phyloP scores from a whole-genome alignment of 2,888 invertebrate species.

The Parelbella ahira region DNA sequence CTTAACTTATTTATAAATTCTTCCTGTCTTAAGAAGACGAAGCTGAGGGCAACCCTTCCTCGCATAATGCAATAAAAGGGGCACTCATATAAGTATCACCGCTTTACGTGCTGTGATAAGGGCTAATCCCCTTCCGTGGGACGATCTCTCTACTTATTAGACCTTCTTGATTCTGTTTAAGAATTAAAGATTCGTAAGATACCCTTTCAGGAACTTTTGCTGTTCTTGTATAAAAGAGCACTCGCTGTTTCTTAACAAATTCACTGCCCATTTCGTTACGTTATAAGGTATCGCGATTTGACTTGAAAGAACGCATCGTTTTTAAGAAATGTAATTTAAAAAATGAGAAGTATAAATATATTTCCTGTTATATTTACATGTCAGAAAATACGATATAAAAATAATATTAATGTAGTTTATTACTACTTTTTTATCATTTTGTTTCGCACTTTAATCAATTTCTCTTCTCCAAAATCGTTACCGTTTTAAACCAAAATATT shows the following conservation, averaged over 20 bases:
- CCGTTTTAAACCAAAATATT: no score
- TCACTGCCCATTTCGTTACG: slow-evolving; percentile 4
- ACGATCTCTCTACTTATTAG: slow-evolving; percentile 63
- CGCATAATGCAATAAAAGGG: slow-evolving; percentile 78
- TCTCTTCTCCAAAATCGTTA: no score
- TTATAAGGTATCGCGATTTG: no score
- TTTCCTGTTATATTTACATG: no score
- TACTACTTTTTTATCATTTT: no score
- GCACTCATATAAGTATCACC: slow-evolving; percentile 78
- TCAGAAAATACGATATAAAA: no score
- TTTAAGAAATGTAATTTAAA: no score
- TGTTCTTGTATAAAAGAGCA: slow-evolving; percentile 20
- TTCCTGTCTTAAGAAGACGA: slow-evolving; percentile 55
- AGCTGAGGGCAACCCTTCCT: slow-evolving; percentile 60
- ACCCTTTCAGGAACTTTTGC: slow-evolving; percentile 22
- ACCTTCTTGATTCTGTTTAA: slow-evolving; percentile 33
- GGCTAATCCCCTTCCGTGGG: slow-evolving; percentile 67
- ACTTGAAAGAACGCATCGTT: no score
- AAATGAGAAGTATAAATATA: no score
- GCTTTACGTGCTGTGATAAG: slow-evolving; percentile 70
- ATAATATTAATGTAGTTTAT: no score
- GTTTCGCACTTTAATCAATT: no score
- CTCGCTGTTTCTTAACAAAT: slow-evolving; percentile 19
- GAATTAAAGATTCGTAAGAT: slow-evolving; percentile 25
- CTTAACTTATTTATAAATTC: slow-evolving; percentile 80